These are phyloP conservation scores for Enteromius afrohamiltoni DNA, from an alignment of 2,797 vertebrate species.

Conservation along the genomic window DNA sequence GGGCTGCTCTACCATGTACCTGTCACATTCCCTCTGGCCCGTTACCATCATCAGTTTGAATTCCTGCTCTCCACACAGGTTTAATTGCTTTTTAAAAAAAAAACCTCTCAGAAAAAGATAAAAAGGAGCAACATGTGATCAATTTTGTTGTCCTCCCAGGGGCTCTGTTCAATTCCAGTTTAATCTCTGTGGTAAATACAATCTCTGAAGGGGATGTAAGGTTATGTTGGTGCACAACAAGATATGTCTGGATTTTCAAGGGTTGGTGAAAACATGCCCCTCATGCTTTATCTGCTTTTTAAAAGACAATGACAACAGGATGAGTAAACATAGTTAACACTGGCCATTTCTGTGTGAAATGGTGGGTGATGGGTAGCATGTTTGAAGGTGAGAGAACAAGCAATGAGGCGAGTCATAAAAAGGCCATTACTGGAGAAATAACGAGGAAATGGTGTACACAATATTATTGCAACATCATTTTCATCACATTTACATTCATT, in stretches of 20 bases:
- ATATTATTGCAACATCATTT: background rate
- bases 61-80: conserved; percentile 17
- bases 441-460: background rate
- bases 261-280: background rate
- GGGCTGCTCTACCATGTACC: conserved; percentile 30
- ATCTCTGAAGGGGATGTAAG: background rate
- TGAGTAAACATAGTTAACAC: conserved; percentile 26
- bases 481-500: conserved; percentile 12
- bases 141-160: conserved; percentile 21
- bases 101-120: conserved; percentile 2
- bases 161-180: background rate
- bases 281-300: conserved; percentile 12
- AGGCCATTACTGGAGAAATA: conserved; percentile 2
- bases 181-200: conserved; percentile 12
- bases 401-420: background rate
- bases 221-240: conserved; percentile 5
- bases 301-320: conserved; percentile 16
- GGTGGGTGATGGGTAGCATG: too few species aligned
- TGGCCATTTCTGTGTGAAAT: background rate
- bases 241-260: conserved; percentile 18
- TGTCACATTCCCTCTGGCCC: conserved; percentile 36
- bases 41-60: conserved; percentile 11
- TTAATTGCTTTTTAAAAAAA: conserved; percentile 35
- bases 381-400: conserved; percentile 18
- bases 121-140: conserved; percentile 15